These are phyloP conservation scores for Xerus inauris DNA, from an alignment of 2,113 vertebrate genomes.

Conservation along the genomic window DNA sequence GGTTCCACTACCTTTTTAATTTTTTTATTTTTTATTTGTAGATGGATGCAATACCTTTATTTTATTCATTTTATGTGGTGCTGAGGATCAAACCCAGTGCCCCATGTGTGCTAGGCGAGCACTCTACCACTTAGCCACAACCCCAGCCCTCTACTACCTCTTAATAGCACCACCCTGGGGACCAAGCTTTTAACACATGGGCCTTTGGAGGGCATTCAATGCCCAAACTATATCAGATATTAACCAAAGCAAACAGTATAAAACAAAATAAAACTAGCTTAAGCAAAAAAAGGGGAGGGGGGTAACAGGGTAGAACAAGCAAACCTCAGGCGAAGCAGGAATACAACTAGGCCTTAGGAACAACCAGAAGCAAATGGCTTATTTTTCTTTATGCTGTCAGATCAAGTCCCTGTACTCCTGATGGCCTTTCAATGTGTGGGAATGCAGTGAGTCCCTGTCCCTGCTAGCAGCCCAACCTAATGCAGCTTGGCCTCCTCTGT, in stretches of 20 bases:
- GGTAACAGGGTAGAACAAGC: background rate
- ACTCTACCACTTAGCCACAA: too few relatives aligned
- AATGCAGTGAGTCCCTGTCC: background rate
- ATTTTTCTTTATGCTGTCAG: background rate
- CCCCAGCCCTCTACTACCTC: too few relatives aligned
- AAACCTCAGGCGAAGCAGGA: background rate
- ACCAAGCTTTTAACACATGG: background rate
- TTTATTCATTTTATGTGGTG: too few relatives aligned
- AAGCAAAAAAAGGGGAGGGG: background rate
- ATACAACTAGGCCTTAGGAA: background rate
- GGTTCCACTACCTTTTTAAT: background rate
- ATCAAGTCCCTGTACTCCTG: background rate
- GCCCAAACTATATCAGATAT: background rate
- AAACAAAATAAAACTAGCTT: background rate
- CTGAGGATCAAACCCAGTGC: too few relatives aligned
- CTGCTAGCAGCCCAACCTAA: background rate
- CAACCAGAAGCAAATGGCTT: background rate
- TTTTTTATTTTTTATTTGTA: too few relatives aligned
- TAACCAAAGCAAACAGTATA: background rate
- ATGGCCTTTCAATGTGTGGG: background rate
- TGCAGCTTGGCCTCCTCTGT: background rate
- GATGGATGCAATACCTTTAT: too few relatives aligned
- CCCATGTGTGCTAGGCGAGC: too few relatives aligned
- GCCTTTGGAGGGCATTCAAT: background rate
- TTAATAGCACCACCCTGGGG: too few relatives aligned